phyloP scores from a whole-genome alignment of 2,888 invertebrate species.

The Sympetrum striolatum region DNA sequence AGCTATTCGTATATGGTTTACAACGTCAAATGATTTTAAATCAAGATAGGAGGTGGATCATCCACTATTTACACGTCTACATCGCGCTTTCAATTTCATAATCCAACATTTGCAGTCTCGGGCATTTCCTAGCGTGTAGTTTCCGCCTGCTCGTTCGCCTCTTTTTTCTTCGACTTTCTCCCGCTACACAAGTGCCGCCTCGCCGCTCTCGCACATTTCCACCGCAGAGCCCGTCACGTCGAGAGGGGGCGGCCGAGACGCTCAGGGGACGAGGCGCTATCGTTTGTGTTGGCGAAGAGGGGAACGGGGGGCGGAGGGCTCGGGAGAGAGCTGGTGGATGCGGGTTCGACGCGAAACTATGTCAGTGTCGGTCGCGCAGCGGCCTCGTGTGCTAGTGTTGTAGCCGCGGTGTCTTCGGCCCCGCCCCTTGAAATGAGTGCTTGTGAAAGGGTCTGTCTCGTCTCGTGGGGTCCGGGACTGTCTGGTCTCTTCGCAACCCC shows the following conservation, averaged over 20 bases:
- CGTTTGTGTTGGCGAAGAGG: background rate
- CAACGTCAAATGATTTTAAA: too few relatives aligned
- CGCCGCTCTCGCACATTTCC: background rate
- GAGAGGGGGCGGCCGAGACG: background rate
- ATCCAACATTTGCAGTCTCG: background rate
- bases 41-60: too few relatives aligned
- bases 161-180: background rate
- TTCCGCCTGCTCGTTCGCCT: background rate
- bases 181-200: background rate
- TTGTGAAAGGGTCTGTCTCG: slow-evolving; percentile 4
- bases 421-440: background rate
- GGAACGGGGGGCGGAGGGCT: background rate
- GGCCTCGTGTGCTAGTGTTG: background rate
- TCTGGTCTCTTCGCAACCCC: background rate
- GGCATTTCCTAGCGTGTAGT: background rate
- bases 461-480: slow-evolving; percentile 1
- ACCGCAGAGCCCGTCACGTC: background rate
- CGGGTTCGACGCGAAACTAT: slow-evolving; percentile 2
- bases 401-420: background rate
- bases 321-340: background rate
- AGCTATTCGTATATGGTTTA: too few relatives aligned
- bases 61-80: too few relatives aligned
- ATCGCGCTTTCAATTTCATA: background rate
- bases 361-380: slow-evolving; percentile 16
- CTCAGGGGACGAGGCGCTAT: background rate